Conservation (phyloP, 64 coral and sea anemone species). For the Stichodactyla mertensii region DNA sequence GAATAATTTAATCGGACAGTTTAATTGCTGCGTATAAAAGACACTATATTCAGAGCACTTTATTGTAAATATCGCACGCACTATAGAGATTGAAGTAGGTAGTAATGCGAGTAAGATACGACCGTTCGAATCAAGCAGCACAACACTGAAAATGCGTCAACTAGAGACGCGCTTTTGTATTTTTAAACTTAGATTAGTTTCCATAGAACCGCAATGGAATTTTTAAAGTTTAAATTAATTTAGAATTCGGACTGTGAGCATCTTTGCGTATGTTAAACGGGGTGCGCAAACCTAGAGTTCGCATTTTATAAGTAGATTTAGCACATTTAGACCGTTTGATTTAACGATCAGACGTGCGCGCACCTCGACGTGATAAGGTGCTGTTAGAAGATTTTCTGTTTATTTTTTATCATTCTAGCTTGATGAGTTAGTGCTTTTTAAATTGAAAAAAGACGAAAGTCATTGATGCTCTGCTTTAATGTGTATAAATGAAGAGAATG, state of each 20-base stretch:
- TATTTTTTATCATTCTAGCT: neutral
- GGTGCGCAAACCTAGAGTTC: neutral
- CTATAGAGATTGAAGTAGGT: neutral
- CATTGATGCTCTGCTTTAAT: neutral
- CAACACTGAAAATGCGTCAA: neutral
- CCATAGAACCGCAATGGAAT: neutral
- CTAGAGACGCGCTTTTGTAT: neutral
- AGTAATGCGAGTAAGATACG: neutral
- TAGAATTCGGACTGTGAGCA: neutral
- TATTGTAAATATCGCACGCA: constrained; percentile 9
- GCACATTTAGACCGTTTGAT: neutral
- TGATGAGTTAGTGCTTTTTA: neutral
- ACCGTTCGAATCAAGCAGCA: neutral
- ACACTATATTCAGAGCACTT: neutral
- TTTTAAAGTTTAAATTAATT: neutral
- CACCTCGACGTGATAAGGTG: neutral
- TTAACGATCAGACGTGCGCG: neutral
- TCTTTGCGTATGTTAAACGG: neutral
- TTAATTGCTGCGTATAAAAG: neutral
- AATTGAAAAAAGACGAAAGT: neutral
- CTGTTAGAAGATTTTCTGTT: neutral
- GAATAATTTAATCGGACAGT: no score
- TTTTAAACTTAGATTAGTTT: neutral
- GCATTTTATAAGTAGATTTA: neutral
- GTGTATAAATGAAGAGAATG: neutral